phyloP scores from a whole-genome alignment of 2,797 vertebrate genomes.

The Psittacula echo region DNA sequence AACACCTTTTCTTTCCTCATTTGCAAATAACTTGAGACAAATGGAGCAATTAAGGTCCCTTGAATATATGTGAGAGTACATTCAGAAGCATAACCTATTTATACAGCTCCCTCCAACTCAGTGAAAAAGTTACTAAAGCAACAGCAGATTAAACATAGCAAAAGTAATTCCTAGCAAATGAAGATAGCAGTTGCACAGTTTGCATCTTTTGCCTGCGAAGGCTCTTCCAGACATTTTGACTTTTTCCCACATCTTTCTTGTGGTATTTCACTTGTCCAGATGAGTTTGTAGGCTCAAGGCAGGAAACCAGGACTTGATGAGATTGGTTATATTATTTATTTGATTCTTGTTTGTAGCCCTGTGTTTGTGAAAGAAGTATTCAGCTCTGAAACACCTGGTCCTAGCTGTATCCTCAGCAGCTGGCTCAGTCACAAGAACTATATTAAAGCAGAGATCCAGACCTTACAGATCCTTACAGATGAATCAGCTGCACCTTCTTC shows the following conservation, averaged over 20 bases:
- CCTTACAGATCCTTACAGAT: neutral
- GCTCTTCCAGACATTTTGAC: neutral
- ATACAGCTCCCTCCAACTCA: neutral
- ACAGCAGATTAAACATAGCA: neutral
- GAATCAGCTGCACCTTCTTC: neutral
- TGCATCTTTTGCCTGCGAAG: neutral
- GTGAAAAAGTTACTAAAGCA: neutral
- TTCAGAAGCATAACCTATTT: neutral
- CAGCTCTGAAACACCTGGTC: neutral
- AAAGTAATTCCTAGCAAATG: neutral
- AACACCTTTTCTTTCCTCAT: neutral
- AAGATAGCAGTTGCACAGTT: neutral
- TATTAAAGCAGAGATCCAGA: neutral
- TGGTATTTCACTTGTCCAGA: neutral
- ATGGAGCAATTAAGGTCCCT: neutral
- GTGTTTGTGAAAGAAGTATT: neutral
- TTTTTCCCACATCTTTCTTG: neutral
- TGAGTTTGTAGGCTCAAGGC: neutral
- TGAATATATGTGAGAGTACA: neutral
- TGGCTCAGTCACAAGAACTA: neutral
- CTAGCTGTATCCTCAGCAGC: neutral
- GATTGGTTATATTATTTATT: neutral
- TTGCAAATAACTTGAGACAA: neutral
- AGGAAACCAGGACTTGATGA: neutral
- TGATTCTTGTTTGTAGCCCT: neutral